phyloP scores from a whole-genome alignment of 2,888 invertebrate genomes.

The Andrena marginata region DNA sequence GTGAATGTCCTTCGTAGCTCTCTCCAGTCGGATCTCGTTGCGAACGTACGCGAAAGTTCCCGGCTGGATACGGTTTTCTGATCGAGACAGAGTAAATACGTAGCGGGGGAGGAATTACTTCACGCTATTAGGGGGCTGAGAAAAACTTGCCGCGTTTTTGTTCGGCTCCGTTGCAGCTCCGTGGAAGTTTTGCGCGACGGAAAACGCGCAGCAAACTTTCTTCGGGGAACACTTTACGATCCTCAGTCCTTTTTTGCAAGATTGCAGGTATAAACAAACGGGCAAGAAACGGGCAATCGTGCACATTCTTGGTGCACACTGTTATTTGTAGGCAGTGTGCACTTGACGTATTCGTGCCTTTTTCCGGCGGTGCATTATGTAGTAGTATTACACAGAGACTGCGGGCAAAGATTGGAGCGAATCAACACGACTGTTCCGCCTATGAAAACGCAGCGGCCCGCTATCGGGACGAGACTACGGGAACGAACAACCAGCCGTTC shows the following conservation, averaged over 20 bases:
- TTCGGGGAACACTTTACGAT: slow-evolving; percentile 36
- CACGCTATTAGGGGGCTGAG: slow-evolving; percentile 28
- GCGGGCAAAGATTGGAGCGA: background rate
- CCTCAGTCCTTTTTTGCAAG: slow-evolving; percentile 12
- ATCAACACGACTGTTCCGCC: too few relatives aligned
- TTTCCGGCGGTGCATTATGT: background rate
- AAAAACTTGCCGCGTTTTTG: slow-evolving; percentile 35
- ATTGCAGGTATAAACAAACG: slow-evolving; percentile 39
- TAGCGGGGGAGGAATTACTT: slow-evolving; percentile 47
- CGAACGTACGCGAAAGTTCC: background rate
- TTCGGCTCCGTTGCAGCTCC: slow-evolving; percentile 13
- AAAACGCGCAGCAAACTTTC: slow-evolving; percentile 17
- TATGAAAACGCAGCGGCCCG: background rate
- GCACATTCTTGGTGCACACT: background rate
- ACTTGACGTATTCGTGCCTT: background rate
- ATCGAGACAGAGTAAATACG: slow-evolving; percentile 48
- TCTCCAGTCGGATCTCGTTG: background rate
- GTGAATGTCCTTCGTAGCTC: background rate
- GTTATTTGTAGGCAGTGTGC: background rate
- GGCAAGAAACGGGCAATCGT: background rate
- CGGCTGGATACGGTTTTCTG: slow-evolving; percentile 42
- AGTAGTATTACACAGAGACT: background rate
- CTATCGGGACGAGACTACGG: background rate
- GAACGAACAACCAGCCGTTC: background rate
- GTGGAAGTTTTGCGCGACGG: slow-evolving; percentile 31